A percentile compares a stretch with the other conserved stretches of the same genome.
These are phyloP conservation scores for Rhaphigaster nebulosa DNA, from an alignment of 2,888 invertebrate species.

Conservation along the genomic window DNA sequence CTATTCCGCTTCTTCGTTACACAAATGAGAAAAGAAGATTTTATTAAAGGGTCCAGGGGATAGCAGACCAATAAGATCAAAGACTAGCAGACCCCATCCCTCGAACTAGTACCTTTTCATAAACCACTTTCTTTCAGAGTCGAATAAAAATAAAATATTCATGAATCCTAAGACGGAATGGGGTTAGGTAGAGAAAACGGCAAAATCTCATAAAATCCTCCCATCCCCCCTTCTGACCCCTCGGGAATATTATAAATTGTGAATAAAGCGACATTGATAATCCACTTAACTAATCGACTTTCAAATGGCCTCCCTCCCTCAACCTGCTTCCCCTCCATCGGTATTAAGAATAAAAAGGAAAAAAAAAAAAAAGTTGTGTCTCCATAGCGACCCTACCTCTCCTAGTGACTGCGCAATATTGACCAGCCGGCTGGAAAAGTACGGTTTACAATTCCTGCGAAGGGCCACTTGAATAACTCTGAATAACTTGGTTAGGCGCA, in stretches of 20 bases:
- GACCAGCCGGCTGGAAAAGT: constrained; percentile 12
- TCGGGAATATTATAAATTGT: constrained; percentile 52
- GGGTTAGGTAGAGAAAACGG: constrained; percentile 51
- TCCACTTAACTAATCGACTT: constrained; percentile 58
- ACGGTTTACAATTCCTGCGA: background rate
- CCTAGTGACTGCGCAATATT: constrained; percentile 32
- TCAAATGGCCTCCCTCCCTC: constrained; percentile 44
- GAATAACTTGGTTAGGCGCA: background rate
- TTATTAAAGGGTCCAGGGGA: background rate
- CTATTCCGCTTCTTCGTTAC: background rate
- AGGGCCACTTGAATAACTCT: background rate
- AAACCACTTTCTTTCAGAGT: constrained; percentile 30
- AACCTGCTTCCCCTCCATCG: background rate
- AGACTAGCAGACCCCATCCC: background rate
- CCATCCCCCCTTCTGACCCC: constrained; percentile 10
- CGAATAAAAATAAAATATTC: constrained; percentile 54
- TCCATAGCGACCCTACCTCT: constrained; percentile 24
- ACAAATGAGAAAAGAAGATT: background rate
- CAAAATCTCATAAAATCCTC: constrained; percentile 55
- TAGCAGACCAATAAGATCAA: background rate
- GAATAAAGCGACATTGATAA: constrained; percentile 55
- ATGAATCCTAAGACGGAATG: constrained; percentile 31
- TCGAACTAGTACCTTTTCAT: constrained; percentile 17
- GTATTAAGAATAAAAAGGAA: constrained; percentile 53
- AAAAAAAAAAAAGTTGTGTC: constrained; percentile 30